These are phyloP conservation scores for Apeltes quadracus DNA, from an alignment of 2,113 vertebrate genomes.

Conservation along the genomic window DNA sequence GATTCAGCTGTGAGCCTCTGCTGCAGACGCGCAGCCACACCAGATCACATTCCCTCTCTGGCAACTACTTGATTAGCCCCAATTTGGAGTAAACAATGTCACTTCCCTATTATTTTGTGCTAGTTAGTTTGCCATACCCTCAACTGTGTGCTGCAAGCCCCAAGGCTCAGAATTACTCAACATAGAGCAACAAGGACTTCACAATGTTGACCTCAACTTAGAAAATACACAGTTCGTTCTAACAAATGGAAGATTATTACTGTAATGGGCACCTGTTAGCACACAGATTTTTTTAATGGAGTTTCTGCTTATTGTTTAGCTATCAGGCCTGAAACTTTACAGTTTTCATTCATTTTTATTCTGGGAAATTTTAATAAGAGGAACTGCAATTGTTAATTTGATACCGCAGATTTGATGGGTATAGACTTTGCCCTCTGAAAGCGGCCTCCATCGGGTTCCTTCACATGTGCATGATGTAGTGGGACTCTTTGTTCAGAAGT, in stretches of 20 bases:
- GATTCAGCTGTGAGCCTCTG: slow-evolving; percentile 14
- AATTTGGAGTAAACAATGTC: slow-evolving; percentile 38
- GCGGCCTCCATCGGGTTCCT: background rate
- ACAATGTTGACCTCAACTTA: slow-evolving; percentile 24
- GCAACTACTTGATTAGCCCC: slow-evolving; percentile 24
- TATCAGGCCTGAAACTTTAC: background rate
- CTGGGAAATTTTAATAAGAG: background rate
- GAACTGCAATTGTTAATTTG: background rate
- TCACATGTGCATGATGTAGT: no score
- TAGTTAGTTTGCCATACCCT: slow-evolving; percentile 7
- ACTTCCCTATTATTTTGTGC: slow-evolving; percentile 24
- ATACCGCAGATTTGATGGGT: background rate
- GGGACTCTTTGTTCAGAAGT: no score
- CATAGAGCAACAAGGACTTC: slow-evolving; percentile 26
- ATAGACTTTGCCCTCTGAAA: background rate
- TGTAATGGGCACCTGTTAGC: slow-evolving; percentile 15
- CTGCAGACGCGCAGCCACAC: background rate
- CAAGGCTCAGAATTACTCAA: slow-evolving; percentile 22
- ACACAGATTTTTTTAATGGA: background rate
- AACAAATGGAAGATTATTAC: slow-evolving; percentile 21
- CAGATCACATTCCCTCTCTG: background rate
- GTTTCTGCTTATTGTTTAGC: background rate
- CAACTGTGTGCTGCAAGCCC: slow-evolving; percentile 13
- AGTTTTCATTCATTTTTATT: background rate
- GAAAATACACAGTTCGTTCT: slow-evolving; percentile 18